Evolutionary conservation across 2,113 vertebrate species (phyloP).

Genomic region (Psilopsiagon aymara): DNA sequence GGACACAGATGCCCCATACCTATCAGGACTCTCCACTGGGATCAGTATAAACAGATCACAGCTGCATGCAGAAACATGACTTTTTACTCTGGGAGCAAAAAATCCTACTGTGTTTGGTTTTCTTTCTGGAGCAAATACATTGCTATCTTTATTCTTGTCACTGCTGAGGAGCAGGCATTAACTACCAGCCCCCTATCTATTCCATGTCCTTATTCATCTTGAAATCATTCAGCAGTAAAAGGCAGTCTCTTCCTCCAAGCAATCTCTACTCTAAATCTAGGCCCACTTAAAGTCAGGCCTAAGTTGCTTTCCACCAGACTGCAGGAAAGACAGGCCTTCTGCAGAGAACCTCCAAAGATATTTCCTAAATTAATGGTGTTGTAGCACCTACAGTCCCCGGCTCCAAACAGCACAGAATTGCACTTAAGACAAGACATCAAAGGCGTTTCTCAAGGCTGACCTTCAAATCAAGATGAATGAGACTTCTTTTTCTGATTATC

Average conservation of each 20-base stretch:
- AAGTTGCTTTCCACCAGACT: neutral
- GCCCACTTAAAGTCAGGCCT: neutral
- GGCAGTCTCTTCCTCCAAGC: neutral
- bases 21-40: neutral
- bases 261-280: neutral
- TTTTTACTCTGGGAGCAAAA: neutral
- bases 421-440: neutral
- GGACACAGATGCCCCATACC: neutral
- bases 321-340: neutral
- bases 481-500: neutral
- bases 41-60: neutral
- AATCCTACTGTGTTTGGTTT: neutral
- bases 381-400: neutral
- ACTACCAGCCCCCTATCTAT: neutral
- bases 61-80: neutral
- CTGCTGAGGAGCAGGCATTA: neutral
- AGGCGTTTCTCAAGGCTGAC: rapidly evolving
- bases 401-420: neutral
- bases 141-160: neutral
- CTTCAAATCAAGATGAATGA: neutral
- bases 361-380: neutral
- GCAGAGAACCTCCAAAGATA: neutral
- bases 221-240: neutral
- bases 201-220: neutral
- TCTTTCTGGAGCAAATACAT: neutral